Base-by-base conservation (phyloP, 1,140 invertebrate genomes). In the Drosophila sucinea region DNA sequence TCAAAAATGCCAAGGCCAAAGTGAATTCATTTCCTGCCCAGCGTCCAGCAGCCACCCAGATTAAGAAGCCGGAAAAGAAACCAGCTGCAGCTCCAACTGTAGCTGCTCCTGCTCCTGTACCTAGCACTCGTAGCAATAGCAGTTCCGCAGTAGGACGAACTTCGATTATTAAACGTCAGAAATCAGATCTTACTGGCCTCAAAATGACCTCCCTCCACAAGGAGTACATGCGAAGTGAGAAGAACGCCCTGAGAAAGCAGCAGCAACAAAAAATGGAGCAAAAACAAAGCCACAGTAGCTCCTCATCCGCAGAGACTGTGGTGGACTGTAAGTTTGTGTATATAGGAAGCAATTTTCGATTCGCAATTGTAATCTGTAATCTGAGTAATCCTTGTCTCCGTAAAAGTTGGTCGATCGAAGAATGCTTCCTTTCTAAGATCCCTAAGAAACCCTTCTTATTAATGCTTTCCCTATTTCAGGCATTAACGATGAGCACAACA, bases 171-270 rank as follows among this genome's bases (percentile, higher is more conserved):
- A 93, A 94, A 32, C 77, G 94, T 10, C 94, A 94, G 73, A 94
- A 94, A 70, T 94, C 94, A 2, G 94, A 94, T 80, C 92, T 94
- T 0, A 94, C 94, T 5, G 94, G 94, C 0, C 87, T 94, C 0
- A 94, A 94, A 86, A 93, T 94, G 41, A 93, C 93, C 29, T 92
- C 84, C 0, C 41, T 91, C 40, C 91, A 92, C 63, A 90, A 91
- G 69, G 91, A 92, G 54, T 92, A 91, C 56, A 90, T 92, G 84
- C 71, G 90, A 0, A 92, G 90, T 55, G 91, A 92, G 56, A 92
- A 92, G 77, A 81, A 91, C 27, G 90, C 90, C 0, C 32, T 87
- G 35, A 73, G 90, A 11, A 91, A 91, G 54, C 85, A 85, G 4
- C 84, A 89, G 51, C 80, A 89, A 25, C 44, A 51, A 27, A 51